Evolutionary conservation across 2,797 vertebrate genomes (phyloP), one percentile per base, ranked within the genome.

Genomic region (Enteromius viviparus): DNA sequence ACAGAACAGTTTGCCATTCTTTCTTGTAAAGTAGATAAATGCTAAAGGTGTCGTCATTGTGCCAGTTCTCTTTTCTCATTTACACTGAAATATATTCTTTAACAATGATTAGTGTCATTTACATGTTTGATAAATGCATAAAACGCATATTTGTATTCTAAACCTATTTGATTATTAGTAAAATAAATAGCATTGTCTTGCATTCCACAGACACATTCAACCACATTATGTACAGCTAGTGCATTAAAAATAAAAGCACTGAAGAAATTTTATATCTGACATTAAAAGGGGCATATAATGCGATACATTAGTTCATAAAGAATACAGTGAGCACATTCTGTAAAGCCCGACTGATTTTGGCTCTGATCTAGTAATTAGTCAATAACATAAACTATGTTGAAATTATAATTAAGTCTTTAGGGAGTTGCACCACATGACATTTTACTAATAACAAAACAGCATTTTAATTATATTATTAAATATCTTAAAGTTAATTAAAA

Each of bases 91-190:
- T 87, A 87, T 68, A 85, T 45, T 77, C 89, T 91, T 26, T 87
- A 93, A 90, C 87, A 92, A 93, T 88, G 88, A 90, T 89, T 89
- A 91, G 84, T 91, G 91, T 83, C 90, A 91, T 89, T 85, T 89
- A 94, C 91, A 91, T 90, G 91, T 91, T 8, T 90, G 82, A 89
- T 70, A 88, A 87, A 85, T 88, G 87, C 83, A 81, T 84, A 42
- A 74, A 84, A 76, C 64, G 19, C 66, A 83, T 91, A 88, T 88
- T 80, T 88, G 78, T 88, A 90, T 87, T 91, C 83, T 90, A 86
- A 80, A 87, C 75, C 62, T 83, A 86, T 83, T 84, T 72, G 34
- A 84, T 74, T 64, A 40, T 78, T 87, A 86, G 84, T 88, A 89
- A 93, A 94, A 93, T 92, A 89, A 93, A 90, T 89, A 91, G 58